A percentile compares a stretch with the other conserved stretches of the same genome.
These are phyloP conservation scores for Lycocerus yunnanus DNA, from an alignment of 2,888 invertebrate genomes.

Conservation along the genomic window DNA sequence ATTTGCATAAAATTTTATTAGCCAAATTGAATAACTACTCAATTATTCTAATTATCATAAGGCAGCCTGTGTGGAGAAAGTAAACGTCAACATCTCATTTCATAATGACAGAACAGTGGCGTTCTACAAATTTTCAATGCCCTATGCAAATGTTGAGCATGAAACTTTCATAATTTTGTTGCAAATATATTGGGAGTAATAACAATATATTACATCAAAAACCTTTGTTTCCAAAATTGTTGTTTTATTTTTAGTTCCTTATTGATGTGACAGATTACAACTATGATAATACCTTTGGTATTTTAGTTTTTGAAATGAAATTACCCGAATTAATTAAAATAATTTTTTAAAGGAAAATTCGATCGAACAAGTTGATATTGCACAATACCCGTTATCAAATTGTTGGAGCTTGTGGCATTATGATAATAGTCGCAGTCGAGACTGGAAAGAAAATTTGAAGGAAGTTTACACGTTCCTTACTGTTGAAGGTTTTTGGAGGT, in stretches of 20 bases:
- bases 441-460: slow-evolving; percentile 94
- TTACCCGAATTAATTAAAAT: neutral
- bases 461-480: slow-evolving; percentile 93
- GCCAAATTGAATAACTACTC: neutral
- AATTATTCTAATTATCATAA: neutral
- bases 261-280: neutral
- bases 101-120: neutral
- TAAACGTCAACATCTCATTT: neutral
- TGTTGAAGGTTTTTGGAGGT: slow-evolving; percentile 99
- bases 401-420: slow-evolving; percentile 98
- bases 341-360: neutral
- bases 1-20: neutral
- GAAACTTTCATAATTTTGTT: neutral
- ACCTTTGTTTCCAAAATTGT: neutral
- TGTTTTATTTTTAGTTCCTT: neutral
- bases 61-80: neutral
- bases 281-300: neutral
- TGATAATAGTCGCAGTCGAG: slow-evolving; percentile 87
- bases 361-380: neutral
- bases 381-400: slow-evolving; percentile 88
- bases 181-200: too few species aligned
- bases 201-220: too few species aligned
- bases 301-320: neutral
- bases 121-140: neutral
- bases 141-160: neutral